Percentiles rank a stretch among this genome's conserved stretches.
phyloP scores from a whole-genome alignment of 2,888 invertebrate species.

The Drosophila anceps region DNA sequence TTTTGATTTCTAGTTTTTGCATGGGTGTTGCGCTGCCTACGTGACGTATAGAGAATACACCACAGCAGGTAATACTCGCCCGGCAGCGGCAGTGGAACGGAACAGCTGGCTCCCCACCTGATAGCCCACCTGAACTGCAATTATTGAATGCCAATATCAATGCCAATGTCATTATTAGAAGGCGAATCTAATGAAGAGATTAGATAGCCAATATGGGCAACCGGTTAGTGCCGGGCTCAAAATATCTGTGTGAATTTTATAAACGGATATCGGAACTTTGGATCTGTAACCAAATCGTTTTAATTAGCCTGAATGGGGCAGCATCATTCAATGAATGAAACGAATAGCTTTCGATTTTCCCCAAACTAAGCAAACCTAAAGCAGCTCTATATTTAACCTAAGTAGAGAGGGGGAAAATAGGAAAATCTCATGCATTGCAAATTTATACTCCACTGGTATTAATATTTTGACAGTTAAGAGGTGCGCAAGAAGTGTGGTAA shows the following conservation, averaged over 20 bases:
- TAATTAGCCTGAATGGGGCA: too few species aligned
- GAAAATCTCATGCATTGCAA: background rate
- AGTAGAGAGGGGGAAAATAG: background rate
- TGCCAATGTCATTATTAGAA: slow-evolving; percentile 19
- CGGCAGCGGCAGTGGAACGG: background rate
- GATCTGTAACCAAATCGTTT: background rate
- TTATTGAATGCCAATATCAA: slow-evolving; percentile 16
- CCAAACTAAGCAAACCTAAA: background rate
- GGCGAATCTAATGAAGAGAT: slow-evolving; percentile 29
- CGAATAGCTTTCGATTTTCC: slow-evolving; percentile 14
- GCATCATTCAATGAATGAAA: background rate
- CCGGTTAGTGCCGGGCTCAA: background rate
- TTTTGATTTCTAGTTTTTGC: slow-evolving; percentile 31
- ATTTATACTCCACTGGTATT: background rate
- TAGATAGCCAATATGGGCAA: slow-evolving; percentile 19
- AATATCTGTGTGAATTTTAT: background rate
- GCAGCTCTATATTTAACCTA: too few species aligned
- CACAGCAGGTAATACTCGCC: slow-evolving; percentile 26
- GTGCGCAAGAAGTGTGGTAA: background rate
- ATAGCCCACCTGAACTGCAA: slow-evolving; percentile 14
- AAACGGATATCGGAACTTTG: background rate
- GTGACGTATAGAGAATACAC: slow-evolving; percentile 72
- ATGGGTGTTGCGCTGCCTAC: slow-evolving; percentile 52
- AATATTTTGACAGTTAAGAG: slow-evolving; percentile 9
- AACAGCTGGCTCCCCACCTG: slow-evolving; percentile 14